Conservation (phyloP, 2,888 invertebrate genomes). For the Tubiluchus corallicola region DNA sequence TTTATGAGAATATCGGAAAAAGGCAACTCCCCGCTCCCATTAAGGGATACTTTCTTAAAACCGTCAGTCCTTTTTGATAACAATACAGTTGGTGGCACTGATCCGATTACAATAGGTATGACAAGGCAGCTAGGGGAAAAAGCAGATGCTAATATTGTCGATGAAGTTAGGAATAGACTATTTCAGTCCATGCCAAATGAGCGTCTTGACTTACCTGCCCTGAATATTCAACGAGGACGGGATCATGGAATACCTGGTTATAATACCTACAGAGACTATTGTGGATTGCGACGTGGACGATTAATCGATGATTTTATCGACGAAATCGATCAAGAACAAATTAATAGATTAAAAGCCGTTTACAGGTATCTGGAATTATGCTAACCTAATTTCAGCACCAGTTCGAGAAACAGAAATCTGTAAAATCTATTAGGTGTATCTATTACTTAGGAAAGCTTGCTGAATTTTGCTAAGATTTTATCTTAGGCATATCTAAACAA, state of each 20-base stretch:
- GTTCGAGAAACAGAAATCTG: too few species aligned
- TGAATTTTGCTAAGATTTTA: too few species aligned
- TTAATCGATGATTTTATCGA: too few species aligned
- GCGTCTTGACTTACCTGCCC: neutral
- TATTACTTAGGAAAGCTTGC: too few species aligned
- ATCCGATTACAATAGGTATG: neutral
- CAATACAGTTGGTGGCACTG: neutral
- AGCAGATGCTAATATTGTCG: neutral
- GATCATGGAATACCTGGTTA: conserved; percentile 1
- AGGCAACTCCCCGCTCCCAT: neutral
- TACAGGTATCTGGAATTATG: too few species aligned
- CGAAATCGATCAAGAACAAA: too few species aligned
- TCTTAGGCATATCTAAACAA: too few species aligned
- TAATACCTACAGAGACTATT: neutral
- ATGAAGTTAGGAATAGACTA: neutral
- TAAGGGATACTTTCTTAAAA: neutral
- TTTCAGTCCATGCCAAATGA: too few species aligned
- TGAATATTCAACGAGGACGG: neutral
- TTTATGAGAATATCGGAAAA: neutral
- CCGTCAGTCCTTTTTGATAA: neutral
- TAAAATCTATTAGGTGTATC: too few species aligned
- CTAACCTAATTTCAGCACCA: too few species aligned
- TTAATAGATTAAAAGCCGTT: too few species aligned
- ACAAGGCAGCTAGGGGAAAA: neutral
- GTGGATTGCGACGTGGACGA: too few species aligned